Evolutionary conservation across 2,113 vertebrate species (phyloP).

Genomic region (Microcebus murinus): DNA sequence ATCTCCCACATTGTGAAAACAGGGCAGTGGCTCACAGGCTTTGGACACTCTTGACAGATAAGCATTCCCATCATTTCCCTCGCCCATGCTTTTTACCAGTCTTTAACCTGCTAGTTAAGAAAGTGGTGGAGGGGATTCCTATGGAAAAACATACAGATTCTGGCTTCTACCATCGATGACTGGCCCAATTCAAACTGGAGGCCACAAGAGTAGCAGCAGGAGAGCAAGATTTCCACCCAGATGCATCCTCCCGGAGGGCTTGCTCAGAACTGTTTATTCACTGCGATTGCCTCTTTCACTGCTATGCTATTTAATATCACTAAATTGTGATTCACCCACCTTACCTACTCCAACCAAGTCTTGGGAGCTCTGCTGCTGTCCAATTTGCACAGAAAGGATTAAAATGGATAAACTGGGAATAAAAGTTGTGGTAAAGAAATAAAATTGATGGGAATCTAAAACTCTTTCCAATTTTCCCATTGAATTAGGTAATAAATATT

Average conservation of each 20-base stretch:
- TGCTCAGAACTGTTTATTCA: conserved; percentile 50
- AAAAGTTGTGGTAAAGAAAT: background rate
- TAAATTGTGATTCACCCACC: background rate
- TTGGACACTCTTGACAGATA: background rate
- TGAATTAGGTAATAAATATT: background rate
- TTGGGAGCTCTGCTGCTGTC: background rate
- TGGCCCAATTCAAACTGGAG: background rate
- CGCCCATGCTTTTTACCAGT: background rate
- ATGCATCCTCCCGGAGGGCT: background rate
- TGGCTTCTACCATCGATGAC: background rate
- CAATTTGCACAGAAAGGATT: background rate
- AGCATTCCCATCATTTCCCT: background rate
- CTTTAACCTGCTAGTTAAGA: background rate
- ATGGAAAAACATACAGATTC: background rate
- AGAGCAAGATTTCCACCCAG: background rate
- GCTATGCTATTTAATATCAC: background rate
- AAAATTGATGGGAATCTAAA: background rate
- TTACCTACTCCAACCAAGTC: background rate
- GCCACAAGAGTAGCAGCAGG: background rate
- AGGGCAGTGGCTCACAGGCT: background rate
- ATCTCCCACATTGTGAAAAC: background rate
- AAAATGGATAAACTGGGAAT: background rate
- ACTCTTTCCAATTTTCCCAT: background rate
- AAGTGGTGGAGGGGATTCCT: background rate
- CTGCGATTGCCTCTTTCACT: conserved; percentile 32